Conservation (phyloP, 2,888 invertebrate species). For the Athrips mouffetella region DNA sequence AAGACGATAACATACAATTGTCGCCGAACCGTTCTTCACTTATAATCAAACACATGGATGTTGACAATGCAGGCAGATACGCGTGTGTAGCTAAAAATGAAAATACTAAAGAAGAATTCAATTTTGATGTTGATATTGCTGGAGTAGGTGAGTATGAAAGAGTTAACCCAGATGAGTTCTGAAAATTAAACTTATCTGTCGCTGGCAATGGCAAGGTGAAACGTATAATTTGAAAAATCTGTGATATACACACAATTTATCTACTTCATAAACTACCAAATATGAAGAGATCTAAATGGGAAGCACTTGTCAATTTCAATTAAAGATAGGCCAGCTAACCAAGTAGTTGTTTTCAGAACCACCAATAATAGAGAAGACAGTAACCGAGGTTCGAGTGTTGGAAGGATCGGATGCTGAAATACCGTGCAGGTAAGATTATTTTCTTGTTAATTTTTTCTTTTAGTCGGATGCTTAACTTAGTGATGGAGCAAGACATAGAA, state of each 20-base stretch:
- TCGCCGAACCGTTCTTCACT: conserved; percentile 33
- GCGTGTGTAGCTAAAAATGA: conserved; percentile 37
- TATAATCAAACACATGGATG: conserved; percentile 36
- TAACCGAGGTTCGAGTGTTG: conserved; percentile 15
- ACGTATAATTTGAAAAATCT: too few relatives aligned
- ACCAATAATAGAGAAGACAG: conserved; percentile 37
- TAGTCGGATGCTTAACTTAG: too few relatives aligned
- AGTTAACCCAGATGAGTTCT: too few relatives aligned
- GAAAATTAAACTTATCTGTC: too few relatives aligned
- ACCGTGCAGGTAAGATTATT: conserved; percentile 45
- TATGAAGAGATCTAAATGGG: too few relatives aligned
- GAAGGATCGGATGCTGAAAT: conserved; percentile 29
- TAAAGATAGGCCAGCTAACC: not conserved
- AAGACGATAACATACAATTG: conserved; percentile 26
- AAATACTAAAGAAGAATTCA: conserved; percentile 21
- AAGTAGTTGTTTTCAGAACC: conserved; percentile 29
- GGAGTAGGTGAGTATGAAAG: not conserved
- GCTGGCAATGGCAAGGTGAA: too few relatives aligned
- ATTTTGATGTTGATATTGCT: conserved; percentile 20
- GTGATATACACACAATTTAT: too few relatives aligned
- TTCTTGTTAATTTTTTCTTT: too few relatives aligned
- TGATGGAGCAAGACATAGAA: too few relatives aligned
- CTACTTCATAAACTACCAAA: too few relatives aligned
- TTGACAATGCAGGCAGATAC: conserved; percentile 31
- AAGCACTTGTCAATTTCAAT: too few relatives aligned